A percentile compares a stretch with the other conserved stretches of the same genome.
Conservation (phyloP, 2,113 vertebrate species). For the Seriola aureovittata region DNA sequence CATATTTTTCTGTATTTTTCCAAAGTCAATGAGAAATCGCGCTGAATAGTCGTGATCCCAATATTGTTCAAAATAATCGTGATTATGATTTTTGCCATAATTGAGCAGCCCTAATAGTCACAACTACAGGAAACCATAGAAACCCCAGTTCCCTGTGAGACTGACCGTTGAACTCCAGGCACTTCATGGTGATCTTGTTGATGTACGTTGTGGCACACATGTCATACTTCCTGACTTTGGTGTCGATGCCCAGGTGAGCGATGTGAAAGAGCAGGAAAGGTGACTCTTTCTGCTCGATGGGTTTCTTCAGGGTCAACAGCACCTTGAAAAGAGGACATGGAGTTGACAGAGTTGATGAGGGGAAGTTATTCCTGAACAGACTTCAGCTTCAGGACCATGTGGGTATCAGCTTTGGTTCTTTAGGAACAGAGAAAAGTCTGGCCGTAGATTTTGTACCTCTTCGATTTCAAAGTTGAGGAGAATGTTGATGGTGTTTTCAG, state of each 20-base stretch:
- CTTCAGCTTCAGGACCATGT: not conserved
- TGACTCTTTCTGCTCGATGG: slow-evolving; percentile 74
- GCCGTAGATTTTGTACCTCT: slow-evolving; percentile 82
- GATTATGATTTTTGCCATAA: no score
- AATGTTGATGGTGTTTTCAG: slow-evolving; percentile 86
- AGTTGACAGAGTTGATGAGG: not conserved
- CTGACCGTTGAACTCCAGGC: slow-evolving; percentile 88
- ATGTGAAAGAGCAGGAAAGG: slow-evolving; percentile 89
- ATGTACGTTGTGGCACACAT: slow-evolving; percentile 89
- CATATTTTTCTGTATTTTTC: no score
- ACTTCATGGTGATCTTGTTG: slow-evolving; percentile 88
- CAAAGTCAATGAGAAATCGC: no score
- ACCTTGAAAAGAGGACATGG: slow-evolving; percentile 78
- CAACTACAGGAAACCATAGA: not conserved
- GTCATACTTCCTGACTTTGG: slow-evolving; percentile 87
- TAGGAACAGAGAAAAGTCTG: not conserved
- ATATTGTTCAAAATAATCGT: no score
- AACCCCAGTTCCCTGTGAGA: not conserved
- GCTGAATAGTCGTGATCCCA: no score
- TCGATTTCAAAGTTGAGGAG: slow-evolving; percentile 93
- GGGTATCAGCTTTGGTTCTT: not conserved
- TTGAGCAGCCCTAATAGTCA: no score
- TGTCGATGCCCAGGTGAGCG: slow-evolving; percentile 89
- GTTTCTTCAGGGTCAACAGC: slow-evolving; percentile 88
- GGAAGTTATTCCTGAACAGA: not conserved